Conservation (phyloP, 2,113 vertebrate genomes). For the Pedetes capensis region DNA sequence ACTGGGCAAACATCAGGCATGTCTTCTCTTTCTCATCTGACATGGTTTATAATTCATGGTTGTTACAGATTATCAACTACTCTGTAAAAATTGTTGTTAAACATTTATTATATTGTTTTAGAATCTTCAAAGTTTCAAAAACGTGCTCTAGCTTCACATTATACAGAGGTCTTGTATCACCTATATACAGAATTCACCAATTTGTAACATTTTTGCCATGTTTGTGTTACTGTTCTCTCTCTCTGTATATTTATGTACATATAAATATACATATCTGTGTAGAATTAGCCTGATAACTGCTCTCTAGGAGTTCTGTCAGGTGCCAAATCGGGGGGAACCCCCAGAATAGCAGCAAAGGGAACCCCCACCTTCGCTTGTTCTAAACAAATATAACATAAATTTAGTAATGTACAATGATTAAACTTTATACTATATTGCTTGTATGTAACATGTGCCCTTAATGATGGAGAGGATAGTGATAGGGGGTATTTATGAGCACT, state of each 20-base stretch:
- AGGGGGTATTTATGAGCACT: background rate
- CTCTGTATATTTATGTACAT: background rate
- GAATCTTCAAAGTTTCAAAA: background rate
- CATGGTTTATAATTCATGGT: background rate
- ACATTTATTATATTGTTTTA: background rate
- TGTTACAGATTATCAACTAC: background rate
- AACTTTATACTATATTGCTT: no score
- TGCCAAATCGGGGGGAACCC: background rate
- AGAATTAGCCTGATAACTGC: background rate
- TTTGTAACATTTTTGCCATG: background rate
- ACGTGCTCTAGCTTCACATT: background rate
- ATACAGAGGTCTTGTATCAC: background rate
- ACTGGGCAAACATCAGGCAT: background rate
- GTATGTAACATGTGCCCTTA: background rate
- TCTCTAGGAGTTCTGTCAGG: background rate
- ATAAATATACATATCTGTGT: background rate
- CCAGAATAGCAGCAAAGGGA: no score
- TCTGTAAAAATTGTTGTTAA: background rate
- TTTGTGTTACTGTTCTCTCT: background rate
- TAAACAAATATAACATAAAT: background rate
- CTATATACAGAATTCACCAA: background rate
- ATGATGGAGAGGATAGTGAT: background rate
- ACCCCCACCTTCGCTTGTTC: rapidly evolving
- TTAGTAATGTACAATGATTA: no score
- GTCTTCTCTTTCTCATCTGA: background rate